Evolutionary conservation across 2,797 vertebrate genomes (phyloP).

Genomic region (Manis pentadactyla): DNA sequence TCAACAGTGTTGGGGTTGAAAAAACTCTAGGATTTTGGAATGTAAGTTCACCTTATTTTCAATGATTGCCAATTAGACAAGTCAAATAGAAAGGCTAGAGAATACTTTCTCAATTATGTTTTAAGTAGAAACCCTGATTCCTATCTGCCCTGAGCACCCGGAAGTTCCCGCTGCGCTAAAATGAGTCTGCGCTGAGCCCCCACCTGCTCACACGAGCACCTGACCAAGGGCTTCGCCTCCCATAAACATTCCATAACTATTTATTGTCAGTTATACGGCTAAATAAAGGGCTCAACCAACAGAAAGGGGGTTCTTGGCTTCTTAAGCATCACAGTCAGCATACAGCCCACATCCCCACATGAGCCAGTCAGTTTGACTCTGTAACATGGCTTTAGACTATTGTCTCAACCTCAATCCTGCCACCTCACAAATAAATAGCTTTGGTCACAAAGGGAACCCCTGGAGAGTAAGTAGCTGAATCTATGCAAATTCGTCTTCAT

Average conservation of each 20-base stretch:
- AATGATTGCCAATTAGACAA: neutral
- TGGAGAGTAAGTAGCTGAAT: neutral
- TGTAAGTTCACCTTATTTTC: neutral
- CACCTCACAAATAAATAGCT: neutral
- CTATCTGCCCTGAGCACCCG: neutral
- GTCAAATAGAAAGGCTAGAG: neutral
- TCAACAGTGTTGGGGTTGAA: neutral
- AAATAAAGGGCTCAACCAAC: neutral
- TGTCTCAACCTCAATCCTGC: neutral
- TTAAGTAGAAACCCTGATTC: neutral
- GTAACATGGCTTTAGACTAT: neutral
- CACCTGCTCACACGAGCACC: neutral
- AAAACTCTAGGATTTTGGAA: neutral
- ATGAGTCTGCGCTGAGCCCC: neutral
- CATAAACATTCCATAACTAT: neutral
- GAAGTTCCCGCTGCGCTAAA: neutral
- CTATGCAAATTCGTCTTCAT: neutral
- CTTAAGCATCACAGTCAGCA: too few relatives aligned
- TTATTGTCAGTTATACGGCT: neutral
- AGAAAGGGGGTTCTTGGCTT: neutral
- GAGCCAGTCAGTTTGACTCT: neutral
- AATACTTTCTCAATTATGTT: neutral
- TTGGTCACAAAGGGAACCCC: conserved; percentile 7
- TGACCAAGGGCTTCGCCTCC: neutral
- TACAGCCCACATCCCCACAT: neutral